Conservation (phyloP, 2,797 vertebrate species). For the Neosalanx taihuensis region DNA sequence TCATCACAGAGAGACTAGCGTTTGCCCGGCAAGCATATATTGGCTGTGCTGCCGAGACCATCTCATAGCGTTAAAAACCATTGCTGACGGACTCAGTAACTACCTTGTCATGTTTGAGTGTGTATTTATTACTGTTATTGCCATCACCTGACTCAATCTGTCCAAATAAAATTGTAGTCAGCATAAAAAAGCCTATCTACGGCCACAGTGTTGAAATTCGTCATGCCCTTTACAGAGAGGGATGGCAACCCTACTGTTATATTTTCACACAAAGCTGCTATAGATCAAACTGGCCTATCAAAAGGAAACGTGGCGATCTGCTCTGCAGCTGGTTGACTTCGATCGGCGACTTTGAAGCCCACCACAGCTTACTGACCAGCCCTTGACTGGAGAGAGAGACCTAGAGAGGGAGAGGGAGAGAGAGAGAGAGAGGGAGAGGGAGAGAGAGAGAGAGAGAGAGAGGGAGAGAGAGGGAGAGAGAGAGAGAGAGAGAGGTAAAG, state of each 20-base stretch:
- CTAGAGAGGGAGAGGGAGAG: too few species aligned
- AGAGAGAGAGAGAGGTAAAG: too few species aligned
- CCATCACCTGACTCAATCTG: too few species aligned
- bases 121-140: not conserved
- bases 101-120: constrained; percentile 7
- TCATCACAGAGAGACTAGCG: constrained; percentile 17
- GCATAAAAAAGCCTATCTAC: constrained; percentile 8
- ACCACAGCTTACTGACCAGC: constrained; percentile 2
- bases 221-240: not conserved
- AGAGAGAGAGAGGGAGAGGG: not conserved
- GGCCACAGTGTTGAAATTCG: constrained; percentile 16
- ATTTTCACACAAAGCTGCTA: constrained; percentile 24
- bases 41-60: too few species aligned
- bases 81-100: constrained; percentile 22
- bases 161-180: not conserved
- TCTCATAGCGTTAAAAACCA: constrained; percentile 26
- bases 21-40: constrained; percentile 35
- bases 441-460: constrained; percentile 16
- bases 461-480: not conserved
- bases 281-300: constrained; percentile 27
- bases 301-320: constrained; percentile 20
- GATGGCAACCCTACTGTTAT: constrained; percentile 6
- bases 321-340: constrained; percentile 15
- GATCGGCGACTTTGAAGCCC: not conserved
- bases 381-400: constrained; percentile 20